Evolutionary conservation across 2,113 vertebrate genomes (phyloP).

Genomic region (Oxyruncus cristatus): DNA sequence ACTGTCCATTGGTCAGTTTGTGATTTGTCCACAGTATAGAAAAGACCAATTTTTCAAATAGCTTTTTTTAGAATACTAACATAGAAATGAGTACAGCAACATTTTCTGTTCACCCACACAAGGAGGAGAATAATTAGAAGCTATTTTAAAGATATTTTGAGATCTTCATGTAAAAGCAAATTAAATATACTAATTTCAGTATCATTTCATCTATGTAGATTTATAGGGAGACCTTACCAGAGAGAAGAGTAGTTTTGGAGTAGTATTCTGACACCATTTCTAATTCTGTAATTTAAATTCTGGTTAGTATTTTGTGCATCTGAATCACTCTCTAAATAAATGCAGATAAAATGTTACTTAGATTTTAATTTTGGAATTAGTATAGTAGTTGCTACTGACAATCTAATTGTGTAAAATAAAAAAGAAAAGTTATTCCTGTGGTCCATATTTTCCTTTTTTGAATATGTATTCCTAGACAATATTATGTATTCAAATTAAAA

Average conservation of each 20-base stretch:
- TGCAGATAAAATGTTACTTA: not conserved
- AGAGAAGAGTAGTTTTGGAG: not conserved
- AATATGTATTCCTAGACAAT: not conserved
- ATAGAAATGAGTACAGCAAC: not conserved
- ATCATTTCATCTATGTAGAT: not conserved
- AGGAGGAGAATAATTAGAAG: not conserved
- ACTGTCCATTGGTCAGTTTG: not conserved
- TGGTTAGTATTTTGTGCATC: not conserved
- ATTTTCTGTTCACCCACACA: not conserved
- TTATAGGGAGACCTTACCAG: not conserved
- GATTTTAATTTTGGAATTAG: not conserved
- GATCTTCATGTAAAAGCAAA: not conserved
- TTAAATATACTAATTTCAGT: not conserved
- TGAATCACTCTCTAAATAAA: not conserved
- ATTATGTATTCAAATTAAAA: constrained; percentile 29
- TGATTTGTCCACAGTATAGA: not conserved
- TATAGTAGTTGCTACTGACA: not conserved
- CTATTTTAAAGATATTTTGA: not conserved
- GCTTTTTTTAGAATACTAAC: not conserved
- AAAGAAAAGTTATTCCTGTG: not conserved
- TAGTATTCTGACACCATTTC: not conserved
- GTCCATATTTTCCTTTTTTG: not conserved
- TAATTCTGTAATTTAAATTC: not conserved
- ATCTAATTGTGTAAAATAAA: not conserved
- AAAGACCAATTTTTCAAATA: not conserved